Conservation (phyloP, 2,888 invertebrate species). For the Glaucopsyche alexis region DNA sequence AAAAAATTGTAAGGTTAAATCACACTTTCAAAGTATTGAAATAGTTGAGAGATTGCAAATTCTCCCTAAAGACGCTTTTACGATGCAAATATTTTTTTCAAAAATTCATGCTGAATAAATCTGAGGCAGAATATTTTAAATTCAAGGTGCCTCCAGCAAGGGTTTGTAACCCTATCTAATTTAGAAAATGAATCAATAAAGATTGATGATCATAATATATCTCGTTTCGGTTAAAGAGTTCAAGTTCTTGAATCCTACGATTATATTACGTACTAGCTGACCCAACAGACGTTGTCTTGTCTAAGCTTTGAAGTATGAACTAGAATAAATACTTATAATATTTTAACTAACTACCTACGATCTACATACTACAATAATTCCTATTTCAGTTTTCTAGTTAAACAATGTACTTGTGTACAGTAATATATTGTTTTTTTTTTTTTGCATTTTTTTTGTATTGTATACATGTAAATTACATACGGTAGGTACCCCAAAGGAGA, state of each 20-base stretch:
- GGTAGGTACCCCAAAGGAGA: no score
- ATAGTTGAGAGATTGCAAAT: conserved; percentile 13
- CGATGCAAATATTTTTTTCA: conserved; percentile 1
- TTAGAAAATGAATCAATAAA: background rate
- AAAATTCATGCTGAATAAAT: conserved; percentile 16
- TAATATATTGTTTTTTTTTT: no score
- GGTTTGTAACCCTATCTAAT: background rate
- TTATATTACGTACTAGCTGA: no score
- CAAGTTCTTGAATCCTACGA: background rate
- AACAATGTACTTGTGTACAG: no score
- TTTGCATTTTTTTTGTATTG: no score
- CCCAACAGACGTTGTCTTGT: no score
- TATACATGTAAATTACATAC: no score
- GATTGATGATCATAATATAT: background rate
- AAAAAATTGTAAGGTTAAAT: background rate
- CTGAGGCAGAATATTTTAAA: background rate
- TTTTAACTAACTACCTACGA: no score
- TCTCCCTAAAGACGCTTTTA: background rate
- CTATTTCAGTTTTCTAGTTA: no score
- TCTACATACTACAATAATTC: no score
- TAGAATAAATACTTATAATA: no score
- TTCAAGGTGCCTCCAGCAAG: background rate
- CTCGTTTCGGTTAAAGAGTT: background rate
- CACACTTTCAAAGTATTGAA: conserved; percentile 8
- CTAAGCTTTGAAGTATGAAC: no score